Percentiles rank a stretch among this genome's conserved stretches.
phyloP scores from a whole-genome alignment of 1,140 invertebrate species.

The Calliphora vicina region DNA sequence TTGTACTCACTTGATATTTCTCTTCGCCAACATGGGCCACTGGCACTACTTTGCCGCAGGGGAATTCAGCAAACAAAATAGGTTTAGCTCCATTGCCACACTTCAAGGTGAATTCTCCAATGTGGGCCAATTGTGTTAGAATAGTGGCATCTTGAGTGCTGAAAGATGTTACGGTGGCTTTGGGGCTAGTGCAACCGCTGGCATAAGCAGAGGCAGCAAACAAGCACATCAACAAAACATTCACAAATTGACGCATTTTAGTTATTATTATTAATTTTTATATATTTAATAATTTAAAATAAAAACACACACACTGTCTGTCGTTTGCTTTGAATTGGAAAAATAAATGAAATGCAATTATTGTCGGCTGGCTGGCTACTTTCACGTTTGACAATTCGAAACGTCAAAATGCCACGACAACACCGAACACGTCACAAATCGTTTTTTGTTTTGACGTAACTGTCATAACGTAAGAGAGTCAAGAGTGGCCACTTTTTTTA shows the following conservation, averaged over 20 bases:
- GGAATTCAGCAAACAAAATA: slow-evolving; percentile 84
- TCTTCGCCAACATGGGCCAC: slow-evolving; percentile 79
- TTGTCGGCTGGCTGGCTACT: not conserved
- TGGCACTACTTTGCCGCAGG: slow-evolving; percentile 77
- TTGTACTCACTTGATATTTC: slow-evolving; percentile 76
- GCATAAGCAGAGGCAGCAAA: slow-evolving; percentile 40
- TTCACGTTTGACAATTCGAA: slow-evolving; percentile 14
- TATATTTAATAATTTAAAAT: not conserved
- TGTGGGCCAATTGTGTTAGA: slow-evolving; percentile 82
- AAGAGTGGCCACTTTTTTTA: slow-evolving; percentile 3
- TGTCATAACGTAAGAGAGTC: not conserved
- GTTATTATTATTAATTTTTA: slow-evolving; percentile 2
- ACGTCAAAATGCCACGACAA: slow-evolving; percentile 36
- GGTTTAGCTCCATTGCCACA: slow-evolving; percentile 71
- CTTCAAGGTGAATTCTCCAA: slow-evolving; percentile 77
- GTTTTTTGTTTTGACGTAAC: slow-evolving; percentile 23
- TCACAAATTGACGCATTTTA: slow-evolving; percentile 48
- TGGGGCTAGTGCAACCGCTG: slow-evolving; percentile 67
- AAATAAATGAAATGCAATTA: slow-evolving; percentile 12
- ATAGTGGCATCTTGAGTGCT: slow-evolving; percentile 91
- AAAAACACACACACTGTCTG: slow-evolving; percentile 11
- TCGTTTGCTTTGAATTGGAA: not conserved
- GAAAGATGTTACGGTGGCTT: slow-evolving; percentile 76
- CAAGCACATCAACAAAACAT: slow-evolving; percentile 48
- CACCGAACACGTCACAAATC: slow-evolving; percentile 32